Evolutionary conservation across 2,888 invertebrate genomes (phyloP).

Genomic region (Lathronympha strigana): DNA sequence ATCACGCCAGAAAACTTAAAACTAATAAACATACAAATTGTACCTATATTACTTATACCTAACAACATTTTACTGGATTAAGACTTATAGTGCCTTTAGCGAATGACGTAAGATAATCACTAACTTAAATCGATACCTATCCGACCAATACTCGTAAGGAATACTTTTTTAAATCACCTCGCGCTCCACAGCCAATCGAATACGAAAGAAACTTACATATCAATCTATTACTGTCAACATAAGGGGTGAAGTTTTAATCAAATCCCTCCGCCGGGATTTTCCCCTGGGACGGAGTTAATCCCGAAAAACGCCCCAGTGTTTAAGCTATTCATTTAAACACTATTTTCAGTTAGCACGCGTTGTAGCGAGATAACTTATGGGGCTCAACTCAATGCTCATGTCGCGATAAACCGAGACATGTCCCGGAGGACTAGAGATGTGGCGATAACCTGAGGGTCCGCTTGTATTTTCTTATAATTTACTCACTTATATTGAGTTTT

Average conservation of each 20-base stretch:
- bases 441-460: neutral
- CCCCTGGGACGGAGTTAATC: constrained; percentile 72
- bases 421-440: neutral
- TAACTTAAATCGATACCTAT: too few relatives aligned
- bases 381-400: constrained; percentile 7
- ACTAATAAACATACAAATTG: too few relatives aligned
- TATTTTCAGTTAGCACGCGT: constrained; percentile 67
- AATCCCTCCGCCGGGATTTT: constrained; percentile 73
- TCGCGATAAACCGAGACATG: constrained; percentile 13
- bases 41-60: too few relatives aligned
- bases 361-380: constrained; percentile 43
- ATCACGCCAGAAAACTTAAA: too few relatives aligned
- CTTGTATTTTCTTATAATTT: neutral
- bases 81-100: too few relatives aligned
- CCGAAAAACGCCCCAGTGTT: constrained; percentile 74
- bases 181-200: constrained; percentile 52
- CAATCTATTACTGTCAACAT: constrained; percentile 81
- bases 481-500: too few relatives aligned
- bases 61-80: too few relatives aligned
- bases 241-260: constrained; percentile 79
- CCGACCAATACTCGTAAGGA: too few relatives aligned
- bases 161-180: constrained; percentile 15
- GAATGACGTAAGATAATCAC: too few relatives aligned
- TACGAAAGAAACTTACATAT: constrained; percentile 62
- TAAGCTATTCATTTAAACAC: constrained; percentile 77